Base-by-base conservation (phyloP, 2,888 invertebrate species). In the Alentia gelatinosa region DNA sequence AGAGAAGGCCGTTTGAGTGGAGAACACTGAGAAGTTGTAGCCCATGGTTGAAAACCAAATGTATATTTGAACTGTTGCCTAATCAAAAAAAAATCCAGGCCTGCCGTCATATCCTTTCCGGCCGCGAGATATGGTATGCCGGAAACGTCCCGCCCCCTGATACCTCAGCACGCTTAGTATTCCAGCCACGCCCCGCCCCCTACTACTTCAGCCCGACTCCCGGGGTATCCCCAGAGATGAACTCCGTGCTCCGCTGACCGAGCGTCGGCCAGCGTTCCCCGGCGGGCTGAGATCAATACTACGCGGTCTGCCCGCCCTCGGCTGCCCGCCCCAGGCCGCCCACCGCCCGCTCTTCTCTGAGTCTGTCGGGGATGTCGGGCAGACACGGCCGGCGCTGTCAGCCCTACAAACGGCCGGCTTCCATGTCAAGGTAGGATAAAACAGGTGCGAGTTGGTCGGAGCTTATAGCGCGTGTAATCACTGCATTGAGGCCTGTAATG, bases 381-480 rank as follows among this genome's bases (percentile, higher is more conserved):
- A 37, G 33, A 33, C 37, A 26, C 7, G 3, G 75, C 33, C 9
- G 56, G 23, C 56, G 1, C 19, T 56, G 56, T 56, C 19, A 33
- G 33, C 33, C 23, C 30, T 30, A 79, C 79, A 79, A 79, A 37
- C 40, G 1, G 40, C 19, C 26, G 35, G 39, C n/a, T 83, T 83
- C 83, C 83, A 39, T 83, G 83, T n/a, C 37, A n/a, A 39, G 83
- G 83, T 39, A 26, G 83, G 37, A 37, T 83, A 39, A 83, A 83
- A 83, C 83, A 83, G 83, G 83, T 83, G 40, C 5, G 83, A 83
- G 83, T 39, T 15, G 40, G 35, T 37, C 83, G n/a, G n/a, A n/a
- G 39, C 83, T 83, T 40, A 40, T 39, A 40, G 39, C 5, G 35
- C 83, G 40, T 83, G 83, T 83, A 83, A 83, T 83, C 83, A 83